Conservation (phyloP, 2,797 vertebrate species). For the Cyprinodon diabolis region DNA sequence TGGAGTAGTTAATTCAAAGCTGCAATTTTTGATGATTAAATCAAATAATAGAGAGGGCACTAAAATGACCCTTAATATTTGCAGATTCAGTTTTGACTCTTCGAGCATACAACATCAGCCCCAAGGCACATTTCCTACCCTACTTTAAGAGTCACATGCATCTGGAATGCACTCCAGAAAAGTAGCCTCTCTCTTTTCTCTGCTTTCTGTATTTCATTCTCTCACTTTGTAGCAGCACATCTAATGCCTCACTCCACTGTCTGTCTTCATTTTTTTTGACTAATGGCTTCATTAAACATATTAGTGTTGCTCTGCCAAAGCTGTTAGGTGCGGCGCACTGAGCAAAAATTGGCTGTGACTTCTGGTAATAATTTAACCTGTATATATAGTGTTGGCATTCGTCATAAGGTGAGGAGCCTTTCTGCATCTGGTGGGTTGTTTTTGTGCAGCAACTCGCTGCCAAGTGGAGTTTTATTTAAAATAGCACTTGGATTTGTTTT, state of each 20-base stretch:
- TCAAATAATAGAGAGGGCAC: conserved; percentile 36
- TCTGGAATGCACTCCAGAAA: conserved; percentile 51
- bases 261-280: conserved; percentile 73
- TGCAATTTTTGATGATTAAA: conserved; percentile 51
- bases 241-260: conserved; percentile 59
- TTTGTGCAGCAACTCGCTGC: conserved; percentile 32
- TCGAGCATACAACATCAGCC: conserved; percentile 28
- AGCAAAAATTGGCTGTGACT: conserved; percentile 53
- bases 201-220: background rate
- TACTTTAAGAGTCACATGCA: conserved; percentile 30
- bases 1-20: conserved; percentile 35
- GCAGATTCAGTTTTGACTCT: conserved; percentile 9
- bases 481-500: conserved; percentile 67
- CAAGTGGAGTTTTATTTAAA: conserved; percentile 69
- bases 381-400: conserved; percentile 52
- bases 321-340: conserved; percentile 52
- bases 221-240: conserved; percentile 48
- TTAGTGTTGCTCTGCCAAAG: conserved; percentile 69
- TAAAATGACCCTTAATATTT: conserved; percentile 24
- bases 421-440: conserved; percentile 39
- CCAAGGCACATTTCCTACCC: conserved; percentile 19
- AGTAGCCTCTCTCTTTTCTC: background rate
- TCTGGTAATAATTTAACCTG: conserved; percentile 61
- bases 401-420: conserved; percentile 41
- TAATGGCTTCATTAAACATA: conserved; percentile 80